phyloP scores from a whole-genome alignment of 2,113 vertebrate genomes.

The Acanthochromis polyacanthus region DNA sequence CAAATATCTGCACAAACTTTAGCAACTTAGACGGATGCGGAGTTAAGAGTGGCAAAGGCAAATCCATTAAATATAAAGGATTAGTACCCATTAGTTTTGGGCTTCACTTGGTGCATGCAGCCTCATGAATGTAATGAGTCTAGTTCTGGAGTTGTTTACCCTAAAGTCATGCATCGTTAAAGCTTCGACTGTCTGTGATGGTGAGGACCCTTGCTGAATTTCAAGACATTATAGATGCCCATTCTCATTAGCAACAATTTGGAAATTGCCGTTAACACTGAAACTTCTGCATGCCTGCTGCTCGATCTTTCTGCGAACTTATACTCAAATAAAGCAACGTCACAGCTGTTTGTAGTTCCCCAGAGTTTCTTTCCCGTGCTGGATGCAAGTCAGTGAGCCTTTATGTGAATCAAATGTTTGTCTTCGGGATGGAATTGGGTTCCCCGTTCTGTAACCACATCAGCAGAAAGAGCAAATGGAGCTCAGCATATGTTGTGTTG shows the following conservation, averaged over 20 bases:
- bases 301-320: not conserved
- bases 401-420: conserved; percentile 55
- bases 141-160: conserved; percentile 53
- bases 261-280: not conserved
- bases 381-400: conserved; percentile 40
- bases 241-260: conserved; percentile 24
- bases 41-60: conserved; percentile 18
- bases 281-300: not conserved
- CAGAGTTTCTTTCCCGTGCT: conserved; percentile 17
- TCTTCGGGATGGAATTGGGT: conserved; percentile 58
- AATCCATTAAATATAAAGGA: conserved; percentile 46
- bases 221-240: conserved; percentile 22
- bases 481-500: conserved; percentile 50
- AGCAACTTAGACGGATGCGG: not conserved
- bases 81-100: conserved; percentile 51
- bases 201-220: conserved; percentile 25
- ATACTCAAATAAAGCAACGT: conserved; percentile 7
- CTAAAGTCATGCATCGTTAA: conserved; percentile 58
- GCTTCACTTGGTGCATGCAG: conserved; percentile 32
- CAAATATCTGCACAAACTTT: conserved; percentile 27
- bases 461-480: conserved; percentile 63
- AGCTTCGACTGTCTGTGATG: conserved; percentile 44
- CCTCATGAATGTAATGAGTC: conserved; percentile 53
- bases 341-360: conserved; percentile 18
- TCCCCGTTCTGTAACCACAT: conserved; percentile 52